Evolutionary conservation across 2,888 invertebrate species (phyloP).

Genomic region (Aradus depressus): DNA sequence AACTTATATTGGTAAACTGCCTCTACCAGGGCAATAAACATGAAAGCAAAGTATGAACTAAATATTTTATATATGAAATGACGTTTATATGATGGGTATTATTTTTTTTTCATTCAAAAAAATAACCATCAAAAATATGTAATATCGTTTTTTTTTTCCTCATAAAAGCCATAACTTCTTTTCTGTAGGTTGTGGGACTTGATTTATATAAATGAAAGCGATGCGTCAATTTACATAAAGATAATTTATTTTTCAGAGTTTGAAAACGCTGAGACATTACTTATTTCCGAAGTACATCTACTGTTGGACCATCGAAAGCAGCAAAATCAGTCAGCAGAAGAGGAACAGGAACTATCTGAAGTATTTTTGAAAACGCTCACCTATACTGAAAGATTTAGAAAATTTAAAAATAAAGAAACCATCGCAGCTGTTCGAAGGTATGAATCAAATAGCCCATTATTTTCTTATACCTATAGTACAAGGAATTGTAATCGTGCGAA

Average conservation of each 20-base stretch:
- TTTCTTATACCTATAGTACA: neutral
- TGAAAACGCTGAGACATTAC: slow-evolving; percentile 92
- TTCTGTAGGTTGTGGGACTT: neutral
- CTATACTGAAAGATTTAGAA: slow-evolving; percentile 90
- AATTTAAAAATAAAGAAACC: slow-evolving; percentile 97
- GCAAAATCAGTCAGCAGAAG: slow-evolving; percentile 96
- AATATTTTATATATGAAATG: too few species aligned
- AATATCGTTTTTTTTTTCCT: too few species aligned
- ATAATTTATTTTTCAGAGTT: slow-evolving; percentile 56
- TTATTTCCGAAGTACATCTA: slow-evolving; percentile 95
- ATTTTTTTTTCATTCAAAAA: too few species aligned
- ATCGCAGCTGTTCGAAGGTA: slow-evolving; percentile 92
- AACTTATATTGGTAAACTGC: too few species aligned
- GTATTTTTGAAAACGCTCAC: slow-evolving; percentile 96
- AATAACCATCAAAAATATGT: too few species aligned
- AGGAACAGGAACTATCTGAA: slow-evolving; percentile 95
- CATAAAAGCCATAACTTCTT: too few species aligned
- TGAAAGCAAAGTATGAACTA: too few species aligned
- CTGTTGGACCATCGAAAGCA: slow-evolving; percentile 91
- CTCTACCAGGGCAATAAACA: too few species aligned
- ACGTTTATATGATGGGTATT: too few species aligned
- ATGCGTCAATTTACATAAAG: slow-evolving; percentile 9
- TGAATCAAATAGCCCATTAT: slow-evolving; percentile 30
- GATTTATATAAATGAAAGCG: neutral
- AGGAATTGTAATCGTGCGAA: neutral